phyloP scores from a whole-genome alignment of 2,113 vertebrate species.

The Seriola aureovittata region DNA sequence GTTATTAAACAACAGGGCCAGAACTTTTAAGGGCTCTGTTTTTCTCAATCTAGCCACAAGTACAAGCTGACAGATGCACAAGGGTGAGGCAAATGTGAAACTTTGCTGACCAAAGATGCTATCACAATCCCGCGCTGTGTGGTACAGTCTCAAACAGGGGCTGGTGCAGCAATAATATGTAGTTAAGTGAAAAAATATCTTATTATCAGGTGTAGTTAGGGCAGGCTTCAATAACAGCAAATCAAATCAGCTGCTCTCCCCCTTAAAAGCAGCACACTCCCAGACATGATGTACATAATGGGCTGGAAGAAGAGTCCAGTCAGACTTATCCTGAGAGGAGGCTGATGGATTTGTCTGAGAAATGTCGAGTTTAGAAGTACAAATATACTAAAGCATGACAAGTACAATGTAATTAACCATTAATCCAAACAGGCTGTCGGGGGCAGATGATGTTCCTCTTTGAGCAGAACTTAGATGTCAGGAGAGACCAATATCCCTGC shows the following conservation, averaged over 20 bases:
- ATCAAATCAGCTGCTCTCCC: constrained; percentile 5
- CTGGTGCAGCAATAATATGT: not conserved
- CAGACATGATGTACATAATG: constrained; percentile 13
- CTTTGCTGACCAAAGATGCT: not conserved
- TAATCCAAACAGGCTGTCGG: not conserved
- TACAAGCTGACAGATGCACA: not conserved
- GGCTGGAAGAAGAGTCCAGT: constrained; percentile 6
- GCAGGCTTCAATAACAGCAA: not conserved
- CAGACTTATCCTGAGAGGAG: not conserved
- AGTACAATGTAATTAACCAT: not conserved
- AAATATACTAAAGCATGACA: not conserved
- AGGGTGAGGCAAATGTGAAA: not conserved
- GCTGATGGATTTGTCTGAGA: constrained; percentile 21
- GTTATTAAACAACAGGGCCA: not conserved
- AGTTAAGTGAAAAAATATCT: constrained; percentile 1
- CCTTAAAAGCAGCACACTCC: constrained; percentile 9
- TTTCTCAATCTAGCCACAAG: not conserved
- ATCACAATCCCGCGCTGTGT: not conserved
- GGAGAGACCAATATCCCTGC: not conserved
- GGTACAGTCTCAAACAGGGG: not conserved
- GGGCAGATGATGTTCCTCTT: not conserved
- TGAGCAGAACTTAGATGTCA: constrained; percentile 5
- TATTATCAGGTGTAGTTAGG: constrained; percentile 16
- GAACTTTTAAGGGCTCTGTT: not conserved
- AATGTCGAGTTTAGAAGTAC: not conserved